Base-by-base conservation (phyloP, 2,888 invertebrate species). In the Agriopis aurantiaria region DNA sequence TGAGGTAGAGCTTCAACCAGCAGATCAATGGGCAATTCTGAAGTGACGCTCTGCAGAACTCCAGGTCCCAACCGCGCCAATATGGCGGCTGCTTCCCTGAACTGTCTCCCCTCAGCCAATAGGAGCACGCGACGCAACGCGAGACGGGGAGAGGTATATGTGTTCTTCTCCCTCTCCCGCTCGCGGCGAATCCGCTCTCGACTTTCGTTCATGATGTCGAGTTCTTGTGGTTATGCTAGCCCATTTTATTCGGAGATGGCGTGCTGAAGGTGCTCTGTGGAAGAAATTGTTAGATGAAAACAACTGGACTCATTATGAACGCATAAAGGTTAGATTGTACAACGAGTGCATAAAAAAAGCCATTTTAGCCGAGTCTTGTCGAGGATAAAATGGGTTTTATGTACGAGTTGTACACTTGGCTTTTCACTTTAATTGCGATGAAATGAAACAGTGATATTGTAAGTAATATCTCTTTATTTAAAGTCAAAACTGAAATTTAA, bases 1-100 rank as follows among this genome's bases (percentile, higher is more conserved):
- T 98, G 97, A 0, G 98, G 98, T 88, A 98, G 93, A 3, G 98
- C 97, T 79, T 98, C 98, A n/a, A 98, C 96, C 78, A 98, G 95
- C 77, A 98, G 93, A 86, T 98, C 98, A 63, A 98, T 95, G 0
- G 98, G 98, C 75, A 98, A 93, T 75, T 98, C 98, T 0, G 96
- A 91, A 0, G 97, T 96, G 1, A 97, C 96, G 3, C 96, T 96
- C 74, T 97, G 96, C 78, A 98, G 95, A 4, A 98, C 98, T 0
- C 97, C 96, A 52, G 97, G 96, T 6, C 97, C 97, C 17, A 98
- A 93, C 55, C 97, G 95, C 56, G 97, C 96, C 74, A 99, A 95
- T 69, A 98, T 97, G 55, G 97, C 96, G 0, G 98, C 98, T 8
- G 98, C 98, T 85, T 98, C 98, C n/a, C 97, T 94, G 87, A 97